Percentiles rank a stretch among this genome's conserved stretches.
Conservation (phyloP, 2,113 vertebrate species). For the Uria lomvia region DNA sequence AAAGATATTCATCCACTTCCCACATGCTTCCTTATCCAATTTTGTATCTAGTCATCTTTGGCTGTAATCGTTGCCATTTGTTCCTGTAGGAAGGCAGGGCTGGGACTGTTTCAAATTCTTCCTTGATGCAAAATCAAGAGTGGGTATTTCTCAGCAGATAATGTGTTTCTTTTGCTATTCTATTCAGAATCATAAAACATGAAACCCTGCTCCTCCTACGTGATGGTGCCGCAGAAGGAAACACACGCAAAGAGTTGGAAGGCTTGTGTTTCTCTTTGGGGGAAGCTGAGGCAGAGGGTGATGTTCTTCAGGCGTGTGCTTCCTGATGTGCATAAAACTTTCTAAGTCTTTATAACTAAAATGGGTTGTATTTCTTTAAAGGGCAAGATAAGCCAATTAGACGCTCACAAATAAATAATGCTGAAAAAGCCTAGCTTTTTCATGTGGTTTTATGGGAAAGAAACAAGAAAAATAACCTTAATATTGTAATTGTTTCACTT, state of each 20-base stretch:
- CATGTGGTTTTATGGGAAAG: not conserved
- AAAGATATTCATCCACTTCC: not conserved
- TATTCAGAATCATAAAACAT: not conserved
- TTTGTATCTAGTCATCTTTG: not conserved
- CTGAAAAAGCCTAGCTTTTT: not conserved
- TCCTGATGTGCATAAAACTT: not conserved
- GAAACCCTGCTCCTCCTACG: not conserved
- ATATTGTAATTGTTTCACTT: not conserved
- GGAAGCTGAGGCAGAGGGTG: not conserved
- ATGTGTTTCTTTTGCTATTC: not conserved
- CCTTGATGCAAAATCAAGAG: not conserved
- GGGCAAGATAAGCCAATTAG: not conserved
- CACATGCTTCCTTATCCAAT: not conserved
- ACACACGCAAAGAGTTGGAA: not conserved
- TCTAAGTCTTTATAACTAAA: not conserved
- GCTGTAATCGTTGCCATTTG: not conserved
- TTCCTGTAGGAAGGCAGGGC: not conserved
- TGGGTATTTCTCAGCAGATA: conserved; percentile 5
- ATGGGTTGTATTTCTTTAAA: not conserved
- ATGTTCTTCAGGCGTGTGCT: not conserved
- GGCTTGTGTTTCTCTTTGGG: not conserved
- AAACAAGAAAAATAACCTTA: not conserved
- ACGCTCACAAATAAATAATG: not conserved
- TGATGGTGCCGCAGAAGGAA: not conserved
- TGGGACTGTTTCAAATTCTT: not conserved